phyloP scores from a whole-genome alignment of 2,797 vertebrate species.

The Eleutherodactylus coqui region DNA sequence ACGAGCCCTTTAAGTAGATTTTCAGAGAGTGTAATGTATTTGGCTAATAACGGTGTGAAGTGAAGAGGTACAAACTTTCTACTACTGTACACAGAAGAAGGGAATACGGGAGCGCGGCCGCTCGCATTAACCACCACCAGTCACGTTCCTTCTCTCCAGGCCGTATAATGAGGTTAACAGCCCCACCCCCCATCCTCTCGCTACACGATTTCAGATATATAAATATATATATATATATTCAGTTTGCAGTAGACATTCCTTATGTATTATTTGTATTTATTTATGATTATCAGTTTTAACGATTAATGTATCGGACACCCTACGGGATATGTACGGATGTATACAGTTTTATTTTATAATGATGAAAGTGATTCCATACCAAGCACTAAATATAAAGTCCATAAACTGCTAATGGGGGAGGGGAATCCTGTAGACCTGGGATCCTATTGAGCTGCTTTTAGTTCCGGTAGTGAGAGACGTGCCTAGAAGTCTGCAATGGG shows the following conservation, averaged over 20 bases:
- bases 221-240: slow-evolving; percentile 87
- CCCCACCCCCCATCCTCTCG: slow-evolving; percentile 1
- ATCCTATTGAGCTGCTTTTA: slow-evolving; percentile 85
- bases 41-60: slow-evolving; percentile 26
- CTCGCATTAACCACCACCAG: slow-evolving; percentile 76
- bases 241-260: slow-evolving; percentile 98
- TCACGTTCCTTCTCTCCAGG: slow-evolving; percentile 81
- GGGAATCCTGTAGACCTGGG: slow-evolving; percentile 79
- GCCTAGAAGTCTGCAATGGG: slow-evolving; percentile 91
- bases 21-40: background rate
- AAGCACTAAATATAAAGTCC: slow-evolving; percentile 93
- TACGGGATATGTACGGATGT: slow-evolving; percentile 86
- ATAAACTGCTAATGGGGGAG: slow-evolving; percentile 64
- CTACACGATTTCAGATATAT: slow-evolving; percentile 47
- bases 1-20: background rate
- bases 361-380: slow-evolving; percentile 90
- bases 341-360: slow-evolving; percentile 72
- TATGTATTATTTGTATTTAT: slow-evolving; percentile 97
- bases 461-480: slow-evolving; percentile 88
- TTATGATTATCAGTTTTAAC: slow-evolving; percentile 93
- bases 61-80: slow-evolving; percentile 19
- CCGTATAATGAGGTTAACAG: slow-evolving; percentile 87
- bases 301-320: slow-evolving; percentile 84
- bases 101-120: slow-evolving; percentile 62
- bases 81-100: background rate